Conservation (phyloP, 2,888 invertebrate genomes). For the Pristionchus exspectatus region DNA sequence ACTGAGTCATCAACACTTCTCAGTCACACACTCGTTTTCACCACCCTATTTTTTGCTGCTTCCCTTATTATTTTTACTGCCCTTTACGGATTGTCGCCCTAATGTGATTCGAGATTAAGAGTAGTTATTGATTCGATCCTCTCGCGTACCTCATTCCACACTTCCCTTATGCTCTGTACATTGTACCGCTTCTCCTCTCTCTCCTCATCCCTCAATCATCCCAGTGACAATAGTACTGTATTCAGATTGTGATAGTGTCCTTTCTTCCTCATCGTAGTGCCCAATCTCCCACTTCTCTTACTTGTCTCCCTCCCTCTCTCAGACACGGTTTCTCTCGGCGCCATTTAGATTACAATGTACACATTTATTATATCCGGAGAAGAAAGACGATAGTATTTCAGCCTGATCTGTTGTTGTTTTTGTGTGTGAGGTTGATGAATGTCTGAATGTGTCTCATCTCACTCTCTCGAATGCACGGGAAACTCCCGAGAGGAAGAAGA, state of each 20-base stretch:
- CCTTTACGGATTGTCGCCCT: constrained; percentile 44
- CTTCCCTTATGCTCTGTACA: constrained; percentile 28
- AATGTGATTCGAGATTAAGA: constrained; percentile 50
- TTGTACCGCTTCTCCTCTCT: not conserved
- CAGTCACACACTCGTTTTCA: not conserved
- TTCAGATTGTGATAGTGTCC: constrained; percentile 46
- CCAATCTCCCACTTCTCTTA: constrained; percentile 8
- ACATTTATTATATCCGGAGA: constrained; percentile 38
- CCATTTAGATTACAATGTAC: constrained; percentile 37
- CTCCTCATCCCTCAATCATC: not conserved
- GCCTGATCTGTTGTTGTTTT: constrained; percentile 31
- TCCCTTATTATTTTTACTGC: constrained; percentile 19
- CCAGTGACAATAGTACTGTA: constrained; percentile 33
- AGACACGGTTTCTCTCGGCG: constrained; percentile 18
- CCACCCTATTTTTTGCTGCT: not conserved
- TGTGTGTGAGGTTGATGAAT: not conserved
- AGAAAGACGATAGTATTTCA: constrained; percentile 28
- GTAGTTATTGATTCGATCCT: constrained; percentile 15
- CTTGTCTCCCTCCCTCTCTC: not conserved
- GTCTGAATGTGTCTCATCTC: not conserved
- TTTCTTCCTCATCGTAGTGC: not conserved
- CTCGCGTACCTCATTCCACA: constrained; percentile 44
- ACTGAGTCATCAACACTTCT: constrained; percentile 41
- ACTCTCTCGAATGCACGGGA: not conserved
- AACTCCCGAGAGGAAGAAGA: constrained; percentile 16